Evolutionary conservation across 2,888 invertebrate genomes (phyloP), one percentile per base, ranked within the genome.

Genomic region (Drosophila subsilvestris): DNA sequence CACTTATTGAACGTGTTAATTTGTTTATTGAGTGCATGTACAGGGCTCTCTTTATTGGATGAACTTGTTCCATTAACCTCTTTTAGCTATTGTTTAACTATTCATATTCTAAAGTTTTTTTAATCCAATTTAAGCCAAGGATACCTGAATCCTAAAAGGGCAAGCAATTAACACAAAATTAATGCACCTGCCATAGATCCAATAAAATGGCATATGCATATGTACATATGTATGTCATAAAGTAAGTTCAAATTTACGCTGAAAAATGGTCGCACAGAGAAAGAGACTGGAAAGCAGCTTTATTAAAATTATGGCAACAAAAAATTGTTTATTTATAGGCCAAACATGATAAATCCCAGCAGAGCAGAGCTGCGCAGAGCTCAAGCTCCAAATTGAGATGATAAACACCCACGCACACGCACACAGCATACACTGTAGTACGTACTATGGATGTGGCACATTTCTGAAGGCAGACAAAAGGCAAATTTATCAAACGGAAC

Each of bases 401-500:
- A 79, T 32, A 20, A 63, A 68, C 18, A 56, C 43, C 37, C 22
- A n/a, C 54, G 25, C 25, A 10, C 25, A 12, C 6, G 12, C 45
- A 25, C 48, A 48, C 12, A 32, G 12, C 12, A 32, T 12, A 5
- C 5, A 32, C 12, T 5, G 12, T 32, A 12, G 3, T 9, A 47
- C 43, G 56, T 50, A 37, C 25, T 48, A 70, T 9, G 17, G 37
- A 9, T 53, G 63, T 17, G 48, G 37, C 14, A 37, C n/a, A 44
- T 44, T 75, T 57, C 55, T 63, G 50, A 54, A 42, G 32, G 47
- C 70, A 65, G 61, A 78, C 86, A 86, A 88, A 86, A 83, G 83
- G 74, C 83, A 66, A 83, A 86, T 83, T 88, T 78, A 63, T 61
- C 68, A 67, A 67, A 20, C 32, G 44, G 44, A 20, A n/a, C 65